Evolutionary conservation across 2,888 invertebrate species (phyloP).

Genomic region (Spialia ferax): DNA sequence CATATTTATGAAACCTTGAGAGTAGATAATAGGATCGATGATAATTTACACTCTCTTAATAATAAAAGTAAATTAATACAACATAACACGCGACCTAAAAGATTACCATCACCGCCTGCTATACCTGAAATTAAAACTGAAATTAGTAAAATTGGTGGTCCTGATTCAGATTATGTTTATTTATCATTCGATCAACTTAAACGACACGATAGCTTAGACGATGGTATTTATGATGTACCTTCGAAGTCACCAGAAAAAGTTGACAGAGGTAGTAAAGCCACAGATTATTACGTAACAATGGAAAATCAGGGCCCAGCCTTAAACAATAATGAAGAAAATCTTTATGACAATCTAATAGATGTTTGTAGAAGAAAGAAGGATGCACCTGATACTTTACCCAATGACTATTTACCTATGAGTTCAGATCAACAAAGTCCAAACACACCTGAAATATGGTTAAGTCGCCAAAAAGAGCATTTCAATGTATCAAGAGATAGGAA

Average conservation of each 20-base stretch:
- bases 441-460: constrained; percentile 90
- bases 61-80: constrained; percentile 72
- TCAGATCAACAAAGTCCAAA: constrained; percentile 85
- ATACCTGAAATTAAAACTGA: constrained; percentile 49
- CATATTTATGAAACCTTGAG: constrained; percentile 88
- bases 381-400: constrained; percentile 56
- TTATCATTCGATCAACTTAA: constrained; percentile 77
- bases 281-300: constrained; percentile 74
- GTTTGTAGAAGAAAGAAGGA: constrained; percentile 75
- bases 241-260: constrained; percentile 72
- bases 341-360: constrained; percentile 76
- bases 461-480: constrained; percentile 90
- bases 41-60: constrained; percentile 61
- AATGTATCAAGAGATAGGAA: constrained; percentile 89
- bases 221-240: constrained; percentile 78
- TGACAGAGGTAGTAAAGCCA: constrained; percentile 46
- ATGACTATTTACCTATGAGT: constrained; percentile 78
- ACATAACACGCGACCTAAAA: constrained; percentile 65
- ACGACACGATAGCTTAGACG: constrained; percentile 56
- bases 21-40: constrained; percentile 68
- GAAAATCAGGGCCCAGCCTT: constrained; percentile 60
- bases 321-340: constrained; percentile 60
- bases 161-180: constrained; percentile 83
- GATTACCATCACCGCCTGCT: constrained; percentile 70
- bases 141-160: constrained; percentile 63